Conservation (phyloP, 2,888 invertebrate genomes). For the Tholera decimalis region DNA sequence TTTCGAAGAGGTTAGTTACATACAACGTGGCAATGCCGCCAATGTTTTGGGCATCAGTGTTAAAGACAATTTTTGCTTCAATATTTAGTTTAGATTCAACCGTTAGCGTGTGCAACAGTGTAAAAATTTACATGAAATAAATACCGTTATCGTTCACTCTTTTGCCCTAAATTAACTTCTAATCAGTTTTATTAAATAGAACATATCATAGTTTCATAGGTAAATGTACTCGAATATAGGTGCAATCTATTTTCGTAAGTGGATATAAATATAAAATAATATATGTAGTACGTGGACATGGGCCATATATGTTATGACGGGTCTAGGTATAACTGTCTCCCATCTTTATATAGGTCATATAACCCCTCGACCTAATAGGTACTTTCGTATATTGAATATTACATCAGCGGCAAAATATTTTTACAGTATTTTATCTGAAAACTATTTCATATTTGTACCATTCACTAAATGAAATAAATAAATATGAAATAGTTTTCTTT, state of each 20-base stretch:
- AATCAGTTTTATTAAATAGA: background rate
- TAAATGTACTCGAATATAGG: background rate
- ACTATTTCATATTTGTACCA: too few relatives aligned
- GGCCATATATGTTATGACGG: conserved; percentile 44
- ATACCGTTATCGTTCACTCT: too few relatives aligned
- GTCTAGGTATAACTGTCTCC: conserved; percentile 45
- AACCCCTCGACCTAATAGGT: conserved; percentile 48
- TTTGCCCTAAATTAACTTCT: background rate
- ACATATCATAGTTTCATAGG: too few relatives aligned
- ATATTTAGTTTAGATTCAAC: too few relatives aligned
- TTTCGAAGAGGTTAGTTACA: too few relatives aligned
- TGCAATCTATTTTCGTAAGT: conserved; percentile 52
- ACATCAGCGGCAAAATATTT: conserved; percentile 25
- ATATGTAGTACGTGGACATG: conserved; percentile 34
- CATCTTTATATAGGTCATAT: conserved; percentile 50
- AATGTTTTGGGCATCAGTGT: too few relatives aligned
- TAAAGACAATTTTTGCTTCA: too few relatives aligned
- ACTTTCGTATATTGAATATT: conserved; percentile 39
- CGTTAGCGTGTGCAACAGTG: too few relatives aligned
- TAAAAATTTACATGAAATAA: too few relatives aligned
- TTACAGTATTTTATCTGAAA: conserved; percentile 28
- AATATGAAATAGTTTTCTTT: too few relatives aligned
- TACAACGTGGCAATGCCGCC: too few relatives aligned
- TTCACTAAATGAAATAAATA: too few relatives aligned
- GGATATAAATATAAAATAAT: conserved; percentile 53